phyloP scores from a whole-genome alignment of 2,888 invertebrate genomes.

The Drosophila helvetica region DNA sequence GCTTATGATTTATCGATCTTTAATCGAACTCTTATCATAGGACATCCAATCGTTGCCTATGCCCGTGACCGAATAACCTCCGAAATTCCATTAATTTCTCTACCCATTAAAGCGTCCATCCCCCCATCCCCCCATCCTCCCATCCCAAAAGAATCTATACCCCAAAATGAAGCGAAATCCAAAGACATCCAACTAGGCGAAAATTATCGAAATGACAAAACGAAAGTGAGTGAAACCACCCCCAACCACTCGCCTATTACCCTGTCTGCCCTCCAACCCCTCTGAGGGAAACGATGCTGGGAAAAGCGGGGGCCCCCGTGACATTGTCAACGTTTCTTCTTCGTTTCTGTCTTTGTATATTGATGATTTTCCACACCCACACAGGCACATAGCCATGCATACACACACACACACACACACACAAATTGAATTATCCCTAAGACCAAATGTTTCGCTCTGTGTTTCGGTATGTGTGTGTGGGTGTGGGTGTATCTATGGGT shows the following conservation, averaged over 20 bases:
- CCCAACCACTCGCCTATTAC: background rate
- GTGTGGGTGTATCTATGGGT: conserved; percentile 23
- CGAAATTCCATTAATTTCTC: conserved; percentile 32
- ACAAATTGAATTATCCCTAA: conserved; percentile 48
- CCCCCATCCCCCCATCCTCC: background rate
- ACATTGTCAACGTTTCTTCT: conserved; percentile 35
- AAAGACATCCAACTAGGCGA: conserved; percentile 51
- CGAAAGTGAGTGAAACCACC: conserved; percentile 35
- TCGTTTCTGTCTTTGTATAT: conserved; percentile 41
- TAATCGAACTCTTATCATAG: conserved; percentile 4
- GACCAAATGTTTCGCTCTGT: conserved; percentile 40
- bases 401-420: conserved; percentile 8
- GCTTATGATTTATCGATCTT: background rate
- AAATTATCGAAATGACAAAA: conserved; percentile 71
- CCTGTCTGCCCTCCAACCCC: background rate
- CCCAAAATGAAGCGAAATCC: conserved; percentile 33
- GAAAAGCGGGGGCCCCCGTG: background rate
- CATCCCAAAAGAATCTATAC: background rate
- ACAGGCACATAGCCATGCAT: conserved; percentile 8
- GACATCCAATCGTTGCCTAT: conserved; percentile 38
- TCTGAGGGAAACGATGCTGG: background rate
- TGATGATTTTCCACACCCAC: conserved; percentile 50
- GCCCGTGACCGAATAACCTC: conserved; percentile 15
- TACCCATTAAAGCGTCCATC: conserved; percentile 24
- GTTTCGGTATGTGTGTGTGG: conserved; percentile 19